These are phyloP conservation scores for Pterophyllum scalare DNA, from an alignment of 2,113 vertebrate species.

Conservation along the genomic window DNA sequence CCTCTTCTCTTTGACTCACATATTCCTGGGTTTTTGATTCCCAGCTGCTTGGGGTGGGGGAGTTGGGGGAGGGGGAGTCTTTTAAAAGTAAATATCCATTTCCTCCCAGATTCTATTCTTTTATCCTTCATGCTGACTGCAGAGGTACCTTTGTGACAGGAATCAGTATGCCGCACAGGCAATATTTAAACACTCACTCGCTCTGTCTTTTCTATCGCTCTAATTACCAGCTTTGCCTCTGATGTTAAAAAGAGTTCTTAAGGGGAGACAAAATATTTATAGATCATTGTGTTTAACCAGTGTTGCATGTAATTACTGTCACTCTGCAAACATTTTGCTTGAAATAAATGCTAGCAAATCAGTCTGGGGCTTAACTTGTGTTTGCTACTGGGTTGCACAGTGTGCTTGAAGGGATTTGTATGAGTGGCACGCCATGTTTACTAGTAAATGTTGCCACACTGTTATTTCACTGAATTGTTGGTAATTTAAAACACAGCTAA, in stretches of 20 bases:
- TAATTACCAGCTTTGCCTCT: slow-evolving; percentile 38
- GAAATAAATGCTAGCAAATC: not conserved
- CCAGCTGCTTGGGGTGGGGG: slow-evolving; percentile 6
- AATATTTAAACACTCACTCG: slow-evolving; percentile 13
- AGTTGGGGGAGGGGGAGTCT: not conserved
- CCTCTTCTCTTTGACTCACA: slow-evolving; percentile 23
- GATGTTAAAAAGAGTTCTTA: slow-evolving; percentile 33
- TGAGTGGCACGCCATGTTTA: not conserved
- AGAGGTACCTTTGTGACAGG: slow-evolving; percentile 30
- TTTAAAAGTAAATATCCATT: slow-evolving; percentile 46
- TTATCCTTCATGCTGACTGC: slow-evolving; percentile 15
- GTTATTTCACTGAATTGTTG: not conserved
- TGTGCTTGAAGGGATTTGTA: not conserved
- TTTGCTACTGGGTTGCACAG: not conserved
- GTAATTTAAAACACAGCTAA: not conserved
- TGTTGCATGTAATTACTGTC: not conserved
- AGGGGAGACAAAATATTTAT: slow-evolving; percentile 16
- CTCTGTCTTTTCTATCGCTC: not conserved
- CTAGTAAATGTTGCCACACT: not conserved
- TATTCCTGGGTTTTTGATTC: slow-evolving; percentile 43
- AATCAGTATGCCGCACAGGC: slow-evolving; percentile 27
- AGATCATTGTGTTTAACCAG: slow-evolving; percentile 20
- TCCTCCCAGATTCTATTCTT: slow-evolving; percentile 10
- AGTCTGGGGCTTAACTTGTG: not conserved
- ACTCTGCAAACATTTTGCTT: not conserved